These are phyloP conservation scores for Itoplectis maculator DNA, from an alignment of 2,888 invertebrate genomes.

Conservation along the genomic window DNA sequence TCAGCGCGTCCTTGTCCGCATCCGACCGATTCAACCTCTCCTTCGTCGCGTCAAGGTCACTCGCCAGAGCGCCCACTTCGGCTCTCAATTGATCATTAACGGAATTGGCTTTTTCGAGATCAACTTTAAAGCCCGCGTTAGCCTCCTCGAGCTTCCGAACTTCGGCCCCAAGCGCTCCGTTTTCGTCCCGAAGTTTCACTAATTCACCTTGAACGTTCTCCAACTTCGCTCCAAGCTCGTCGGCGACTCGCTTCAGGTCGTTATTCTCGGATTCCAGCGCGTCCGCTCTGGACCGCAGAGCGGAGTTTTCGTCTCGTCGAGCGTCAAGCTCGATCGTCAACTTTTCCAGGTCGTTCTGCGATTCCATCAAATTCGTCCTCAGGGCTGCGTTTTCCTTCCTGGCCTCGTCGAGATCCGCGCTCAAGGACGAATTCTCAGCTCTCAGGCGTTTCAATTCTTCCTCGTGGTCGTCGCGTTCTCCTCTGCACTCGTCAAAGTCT, in stretches of 20 bases:
- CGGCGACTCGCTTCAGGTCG: constrained; percentile 51
- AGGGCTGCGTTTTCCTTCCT: constrained; percentile 48
- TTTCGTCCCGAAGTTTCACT: constrained; percentile 48
- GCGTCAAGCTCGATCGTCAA: constrained; percentile 56
- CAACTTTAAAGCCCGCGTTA: constrained; percentile 57
- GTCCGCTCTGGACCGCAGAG: constrained; percentile 44
- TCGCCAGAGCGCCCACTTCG: constrained; percentile 17
- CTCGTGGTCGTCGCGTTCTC: constrained; percentile 34
- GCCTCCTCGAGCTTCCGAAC: constrained; percentile 60
- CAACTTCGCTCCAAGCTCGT: constrained; percentile 47
- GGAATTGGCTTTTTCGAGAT: constrained; percentile 56
- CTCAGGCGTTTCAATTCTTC: constrained; percentile 53
- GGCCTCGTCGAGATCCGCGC: constrained; percentile 45
- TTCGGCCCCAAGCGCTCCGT: constrained; percentile 46
- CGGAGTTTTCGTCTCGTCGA: constrained; percentile 44
- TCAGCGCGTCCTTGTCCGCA: constrained; percentile 60
- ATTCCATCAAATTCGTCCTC: constrained; percentile 47
- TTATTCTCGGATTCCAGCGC: constrained; percentile 55
- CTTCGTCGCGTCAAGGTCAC: constrained; percentile 51
- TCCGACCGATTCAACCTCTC: constrained; percentile 59
- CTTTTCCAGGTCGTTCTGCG: constrained; percentile 56
- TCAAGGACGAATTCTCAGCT: constrained; percentile 52
- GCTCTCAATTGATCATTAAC: constrained; percentile 51
- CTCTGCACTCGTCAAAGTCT: constrained; percentile 51
- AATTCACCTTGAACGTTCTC: constrained; percentile 49